A percentile compares a stretch with the other conserved stretches of the same genome.
These are phyloP conservation scores for Calephelis perditalis DNA, from an alignment of 2,888 invertebrate genomes.

Conservation along the genomic window DNA sequence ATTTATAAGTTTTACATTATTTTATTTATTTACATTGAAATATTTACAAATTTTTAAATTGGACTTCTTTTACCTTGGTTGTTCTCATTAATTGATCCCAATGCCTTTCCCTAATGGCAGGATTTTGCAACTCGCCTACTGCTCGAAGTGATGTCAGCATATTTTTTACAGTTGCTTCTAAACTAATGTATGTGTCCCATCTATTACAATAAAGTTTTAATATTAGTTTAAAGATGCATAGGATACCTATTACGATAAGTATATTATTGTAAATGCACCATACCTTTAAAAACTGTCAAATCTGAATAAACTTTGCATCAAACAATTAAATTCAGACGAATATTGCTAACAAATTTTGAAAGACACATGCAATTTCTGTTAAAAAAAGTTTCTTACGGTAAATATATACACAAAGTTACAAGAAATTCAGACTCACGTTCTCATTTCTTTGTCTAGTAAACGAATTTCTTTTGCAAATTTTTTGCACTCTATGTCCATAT, in stretches of 20 bases:
- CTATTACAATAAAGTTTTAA: conserved; percentile 33
- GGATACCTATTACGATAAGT: too few relatives aligned
- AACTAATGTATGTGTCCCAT: conserved; percentile 93
- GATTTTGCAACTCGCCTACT: conserved; percentile 96
- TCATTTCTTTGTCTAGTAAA: conserved; percentile 96
- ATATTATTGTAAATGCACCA: too few relatives aligned
- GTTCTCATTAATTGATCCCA: conserved; percentile 98
- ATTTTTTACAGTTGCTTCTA: conserved; percentile 96
- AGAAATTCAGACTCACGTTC: conserved; percentile 58
- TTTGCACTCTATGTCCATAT: conserved; percentile 99
- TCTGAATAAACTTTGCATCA: too few relatives aligned
- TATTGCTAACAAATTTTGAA: too few relatives aligned
- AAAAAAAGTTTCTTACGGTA: too few relatives aligned
- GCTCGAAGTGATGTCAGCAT: conserved; percentile 96
- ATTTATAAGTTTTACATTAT: conserved; percentile 27
- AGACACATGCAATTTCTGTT: too few relatives aligned
- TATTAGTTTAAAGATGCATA: too few relatives aligned
- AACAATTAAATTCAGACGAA: too few relatives aligned
- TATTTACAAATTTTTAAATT: conserved; percentile 16
- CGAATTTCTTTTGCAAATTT: conserved; percentile 97
- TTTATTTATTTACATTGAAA: conserved; percentile 7
- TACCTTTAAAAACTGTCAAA: too few relatives aligned
- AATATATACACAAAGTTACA: neutral
- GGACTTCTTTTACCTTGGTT: conserved; percentile 84
- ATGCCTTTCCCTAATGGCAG: conserved; percentile 96